Evolutionary conservation across 2,113 vertebrate species (phyloP), one percentile per base, ranked within the genome.

Genomic region (Grammomys surdaster): DNA sequence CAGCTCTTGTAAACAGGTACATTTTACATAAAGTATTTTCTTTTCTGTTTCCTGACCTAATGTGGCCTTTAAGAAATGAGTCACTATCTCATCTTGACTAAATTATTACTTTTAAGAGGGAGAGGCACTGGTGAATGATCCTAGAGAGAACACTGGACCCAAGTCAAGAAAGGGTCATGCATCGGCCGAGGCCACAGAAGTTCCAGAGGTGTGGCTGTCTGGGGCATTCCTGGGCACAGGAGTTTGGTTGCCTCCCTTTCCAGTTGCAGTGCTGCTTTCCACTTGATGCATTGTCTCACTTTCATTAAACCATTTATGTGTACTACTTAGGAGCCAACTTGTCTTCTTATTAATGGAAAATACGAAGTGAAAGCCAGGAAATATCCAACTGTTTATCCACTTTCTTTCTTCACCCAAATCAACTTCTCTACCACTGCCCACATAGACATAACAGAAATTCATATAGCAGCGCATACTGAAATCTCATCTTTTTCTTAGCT

Each of bases 21-120:
- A 86, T 96, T 69, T 96, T 91, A 89, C 54, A 90, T 93, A 60
- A 63, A 75, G 56, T 75, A 85, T 85, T 98, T 95, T 90, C 67
- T 93, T 92, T 94, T 95, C 81, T 82, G 19, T 90, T 94, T 73
- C 58, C 60, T 65, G 40, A 89, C 43, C 54, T 90, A 89, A 89
- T 78, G 75, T 77, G 80, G 33, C 40, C 51, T 95, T 92, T 90
- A 81, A 96, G 48, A 80, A 94, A 86, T 78, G 60, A 89, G 67
- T 97, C 26, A 95, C 82, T 73, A 54, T 60, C 17, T 81, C 24
- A 43, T 94, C 69, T 65, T 10, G 6, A 87, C 89, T 86, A 77
- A 82, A 73, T 87, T 95, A 86, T 76, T 92, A 88, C 40, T 91
- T 93, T 96, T 51, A 95, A 82, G 58, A 16, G 70, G 40, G 54